Evolutionary conservation across 2,888 invertebrate species (phyloP), one percentile per base, ranked within the genome.

Genomic region (Leptopilina syphax): DNA sequence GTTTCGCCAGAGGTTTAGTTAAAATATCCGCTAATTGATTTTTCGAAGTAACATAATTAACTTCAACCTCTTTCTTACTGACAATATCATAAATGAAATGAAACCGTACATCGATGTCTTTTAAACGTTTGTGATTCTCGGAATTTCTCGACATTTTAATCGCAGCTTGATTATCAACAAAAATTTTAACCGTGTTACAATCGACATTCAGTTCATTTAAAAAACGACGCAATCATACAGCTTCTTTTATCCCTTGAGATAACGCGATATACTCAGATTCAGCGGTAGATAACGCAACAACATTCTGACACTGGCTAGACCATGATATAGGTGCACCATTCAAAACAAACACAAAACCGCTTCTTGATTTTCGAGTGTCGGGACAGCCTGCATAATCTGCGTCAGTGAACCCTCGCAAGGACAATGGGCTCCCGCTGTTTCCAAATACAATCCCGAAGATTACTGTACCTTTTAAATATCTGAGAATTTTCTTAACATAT

Each of bases 181-280:
- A 80, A 18, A 83, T 47, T 13, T 47, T 13, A 10, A 82, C 81
- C 9, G 76, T 47, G 3, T 80, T 34, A 60, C 60, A 80, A 27
- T 60, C 8, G 8, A 81, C 63, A 57, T 66, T 76, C 9, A 84
- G 24, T 79, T 85, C 83, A n/a, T 70, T 78, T 10, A 77, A 10
- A 6, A 80, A n/a, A 67, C 76, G 76, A 4, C 76, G 77, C 12
- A 85, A 68, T 83, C 84, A 86, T 10, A 82, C 34, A 10, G 81
- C 83, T 65, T 85, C 84, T 66, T 83, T 79, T n/a, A 79, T 78
- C 41, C 80, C 83, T 9, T 77, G 68, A n/a, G 79, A 79, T 68
- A 83, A 80, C 13, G 85, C 83, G 65, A 83, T 79, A 73, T 85
- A 87, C 44, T 86, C 86, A 3, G 84, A 80, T 78, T 86, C 83